Conservation (phyloP, 92 coral and sea anemone genomes). For the Phenganax subtilis region DNA sequence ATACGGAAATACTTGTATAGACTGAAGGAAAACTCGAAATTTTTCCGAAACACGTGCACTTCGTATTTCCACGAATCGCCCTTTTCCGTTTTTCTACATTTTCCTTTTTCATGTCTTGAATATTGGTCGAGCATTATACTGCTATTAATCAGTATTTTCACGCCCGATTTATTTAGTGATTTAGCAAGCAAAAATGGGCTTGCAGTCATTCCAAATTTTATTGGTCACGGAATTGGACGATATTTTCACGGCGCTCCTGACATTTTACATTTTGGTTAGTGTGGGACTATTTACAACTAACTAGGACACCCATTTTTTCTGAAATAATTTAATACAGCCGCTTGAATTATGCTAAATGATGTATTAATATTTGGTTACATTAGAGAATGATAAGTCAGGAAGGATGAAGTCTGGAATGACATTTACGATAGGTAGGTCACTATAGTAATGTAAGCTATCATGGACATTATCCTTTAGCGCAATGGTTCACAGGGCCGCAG, state of each 20-base stretch:
- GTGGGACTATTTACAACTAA: neutral
- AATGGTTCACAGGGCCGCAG: neutral
- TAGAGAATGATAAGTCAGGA: slow-evolving; percentile 71
- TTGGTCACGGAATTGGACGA: slow-evolving; percentile 95
- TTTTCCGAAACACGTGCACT: no score
- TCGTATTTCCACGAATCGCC: no score
- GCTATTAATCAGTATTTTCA: neutral
- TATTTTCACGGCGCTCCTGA: slow-evolving; percentile 90
- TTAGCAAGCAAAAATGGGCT: slow-evolving; percentile 68
- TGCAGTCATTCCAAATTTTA: slow-evolving; percentile 61
- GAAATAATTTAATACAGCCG: neutral
- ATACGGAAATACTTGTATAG: no score
- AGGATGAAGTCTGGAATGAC: slow-evolving; percentile 89
- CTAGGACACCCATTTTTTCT: neutral
- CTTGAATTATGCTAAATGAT: neutral
- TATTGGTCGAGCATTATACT: no score
- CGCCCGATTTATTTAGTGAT: slow-evolving; percentile 42
- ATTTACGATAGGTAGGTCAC: slow-evolving; percentile 74
- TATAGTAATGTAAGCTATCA: neutral
- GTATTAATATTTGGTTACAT: neutral
- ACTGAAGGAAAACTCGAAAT: no score
- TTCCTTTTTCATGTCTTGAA: no score
- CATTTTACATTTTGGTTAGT: slow-evolving; percentile 68
- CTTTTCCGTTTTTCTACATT: no score
- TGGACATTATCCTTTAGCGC: neutral